Percentiles rank a stretch among this genome's conserved stretches.
Conservation (phyloP, 2,797 vertebrate genomes). For the Sebastolobus alascanus region DNA sequence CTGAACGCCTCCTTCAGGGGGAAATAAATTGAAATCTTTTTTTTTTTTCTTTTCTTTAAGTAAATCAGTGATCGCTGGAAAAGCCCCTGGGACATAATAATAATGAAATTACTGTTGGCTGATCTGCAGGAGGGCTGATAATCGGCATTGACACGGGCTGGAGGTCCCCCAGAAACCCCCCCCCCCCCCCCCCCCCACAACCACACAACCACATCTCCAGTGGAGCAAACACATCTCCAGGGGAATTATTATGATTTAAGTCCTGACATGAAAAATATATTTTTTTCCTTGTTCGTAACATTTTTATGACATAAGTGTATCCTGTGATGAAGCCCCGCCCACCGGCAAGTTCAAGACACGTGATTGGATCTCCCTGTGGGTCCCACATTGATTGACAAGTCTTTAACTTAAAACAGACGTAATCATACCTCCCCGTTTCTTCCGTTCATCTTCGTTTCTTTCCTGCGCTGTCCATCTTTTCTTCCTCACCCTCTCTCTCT, state of each 20-base stretch:
- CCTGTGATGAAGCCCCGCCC: slow-evolving; percentile 17
- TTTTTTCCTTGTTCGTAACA: slow-evolving; percentile 5
- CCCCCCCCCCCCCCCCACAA: background rate
- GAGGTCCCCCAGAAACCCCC: slow-evolving; percentile 29
- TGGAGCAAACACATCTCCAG: background rate
- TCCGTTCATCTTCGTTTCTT: background rate
- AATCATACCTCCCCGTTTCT: background rate
- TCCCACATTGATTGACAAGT: background rate
- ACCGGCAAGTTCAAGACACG: fast-evolving
- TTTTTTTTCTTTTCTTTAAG: slow-evolving; percentile 61
- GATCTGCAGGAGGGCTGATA: slow-evolving; percentile 67
- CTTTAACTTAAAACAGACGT: background rate
- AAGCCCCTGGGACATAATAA: slow-evolving; percentile 64
- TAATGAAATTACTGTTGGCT: slow-evolving; percentile 82
- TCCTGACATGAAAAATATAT: background rate
- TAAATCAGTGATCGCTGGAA: slow-evolving; percentile 75
- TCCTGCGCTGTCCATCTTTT: background rate
- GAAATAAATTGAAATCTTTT: slow-evolving; percentile 72
- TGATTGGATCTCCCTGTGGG: background rate
- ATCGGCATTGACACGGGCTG: slow-evolving; percentile 54
- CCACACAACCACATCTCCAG: background rate
- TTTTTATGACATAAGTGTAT: background rate
- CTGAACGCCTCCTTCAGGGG: slow-evolving; percentile 72
- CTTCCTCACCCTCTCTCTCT: too few relatives aligned
- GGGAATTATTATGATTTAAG: background rate